These are phyloP conservation scores for Cyprinodon diabolis DNA, from an alignment of 2,797 vertebrate species.

Conservation along the genomic window DNA sequence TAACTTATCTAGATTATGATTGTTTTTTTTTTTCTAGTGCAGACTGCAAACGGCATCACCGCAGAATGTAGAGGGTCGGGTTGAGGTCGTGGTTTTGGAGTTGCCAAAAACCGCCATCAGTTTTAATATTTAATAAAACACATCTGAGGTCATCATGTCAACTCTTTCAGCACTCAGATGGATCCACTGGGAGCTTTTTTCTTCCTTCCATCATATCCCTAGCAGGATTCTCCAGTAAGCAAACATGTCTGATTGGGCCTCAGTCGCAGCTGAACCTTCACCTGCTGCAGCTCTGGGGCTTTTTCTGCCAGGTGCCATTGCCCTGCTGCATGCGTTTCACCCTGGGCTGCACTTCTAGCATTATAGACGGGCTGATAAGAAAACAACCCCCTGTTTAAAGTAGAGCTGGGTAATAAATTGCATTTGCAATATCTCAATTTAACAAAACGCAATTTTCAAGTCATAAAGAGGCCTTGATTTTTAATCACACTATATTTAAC, in stretches of 20 bases:
- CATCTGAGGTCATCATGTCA: neutral
- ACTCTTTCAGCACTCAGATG: neutral
- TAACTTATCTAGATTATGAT: no score
- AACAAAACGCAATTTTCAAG: no score
- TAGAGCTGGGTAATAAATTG: neutral
- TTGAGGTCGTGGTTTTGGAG: neutral
- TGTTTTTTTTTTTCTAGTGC: no score
- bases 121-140: slow-evolving; percentile 1
- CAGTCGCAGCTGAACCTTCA: slow-evolving; percentile 5
- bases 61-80: neutral
- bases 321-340: slow-evolving; percentile 1
- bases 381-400: no score
- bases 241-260: neutral
- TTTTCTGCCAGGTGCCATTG: neutral
- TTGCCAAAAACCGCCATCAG: neutral
- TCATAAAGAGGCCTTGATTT: no score
- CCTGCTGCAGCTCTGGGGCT: neutral
- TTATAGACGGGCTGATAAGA: neutral
- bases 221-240: neutral
- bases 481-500: no score
- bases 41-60: neutral
- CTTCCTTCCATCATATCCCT: slow-evolving; percentile 2
- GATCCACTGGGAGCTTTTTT: neutral
- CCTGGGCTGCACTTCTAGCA: neutral
- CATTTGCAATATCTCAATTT: no score